Conservation (phyloP, 2,113 vertebrate species). For the Saimiri boliviensis region DNA sequence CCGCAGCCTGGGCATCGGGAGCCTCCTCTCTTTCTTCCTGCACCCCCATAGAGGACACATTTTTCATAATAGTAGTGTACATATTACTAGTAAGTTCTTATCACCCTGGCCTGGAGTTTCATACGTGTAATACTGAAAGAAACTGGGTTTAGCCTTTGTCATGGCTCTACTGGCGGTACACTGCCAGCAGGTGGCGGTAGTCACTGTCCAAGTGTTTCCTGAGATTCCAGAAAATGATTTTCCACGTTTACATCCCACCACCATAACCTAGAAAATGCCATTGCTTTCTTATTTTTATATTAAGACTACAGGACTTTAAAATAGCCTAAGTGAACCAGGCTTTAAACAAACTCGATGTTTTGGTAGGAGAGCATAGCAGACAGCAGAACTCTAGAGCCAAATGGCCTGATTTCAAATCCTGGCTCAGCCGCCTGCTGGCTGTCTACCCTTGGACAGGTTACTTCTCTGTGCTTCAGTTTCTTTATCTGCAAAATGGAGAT, state of each 20-base stretch:
- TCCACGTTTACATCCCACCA: not conserved
- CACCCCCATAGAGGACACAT: not conserved
- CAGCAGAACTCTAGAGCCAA: not conserved
- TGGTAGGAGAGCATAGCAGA: not conserved
- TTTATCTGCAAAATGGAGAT: not conserved
- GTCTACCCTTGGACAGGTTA: not conserved
- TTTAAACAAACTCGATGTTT: not conserved
- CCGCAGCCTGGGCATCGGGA: not conserved
- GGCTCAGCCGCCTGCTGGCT: not conserved
- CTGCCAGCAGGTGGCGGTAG: conserved; percentile 24
- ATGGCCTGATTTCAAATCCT: not conserved
- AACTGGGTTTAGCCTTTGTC: not conserved
- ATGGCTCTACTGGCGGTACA: not conserved
- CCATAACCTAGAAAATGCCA: not conserved
- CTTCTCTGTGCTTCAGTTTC: not conserved
- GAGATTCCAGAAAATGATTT: not conserved
- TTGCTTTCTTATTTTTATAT: not conserved
- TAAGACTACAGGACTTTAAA: not conserved
- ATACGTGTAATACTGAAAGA: not conserved
- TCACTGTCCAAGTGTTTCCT: not conserved
- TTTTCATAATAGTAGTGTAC: not conserved
- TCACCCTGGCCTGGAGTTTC: not conserved
- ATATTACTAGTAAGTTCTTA: not conserved
- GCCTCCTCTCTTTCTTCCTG: not conserved
- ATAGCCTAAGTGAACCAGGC: not conserved